phyloP scores from a whole-genome alignment of 2,113 vertebrate species.

The Riparia riparia region DNA sequence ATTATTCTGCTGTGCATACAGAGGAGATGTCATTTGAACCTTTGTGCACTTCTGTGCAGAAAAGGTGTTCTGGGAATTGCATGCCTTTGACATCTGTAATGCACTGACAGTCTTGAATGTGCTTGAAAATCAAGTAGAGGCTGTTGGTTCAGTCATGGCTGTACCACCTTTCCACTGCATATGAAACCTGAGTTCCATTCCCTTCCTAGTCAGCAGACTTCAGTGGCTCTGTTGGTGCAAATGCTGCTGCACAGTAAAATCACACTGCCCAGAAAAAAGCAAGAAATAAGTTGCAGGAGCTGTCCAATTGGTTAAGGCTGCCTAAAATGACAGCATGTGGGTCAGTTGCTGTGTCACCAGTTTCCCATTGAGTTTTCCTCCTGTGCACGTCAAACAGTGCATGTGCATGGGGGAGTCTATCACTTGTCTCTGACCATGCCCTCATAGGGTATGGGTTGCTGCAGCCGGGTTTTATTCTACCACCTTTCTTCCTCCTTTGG shows the following conservation, averaged over 20 bases:
- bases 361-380: background rate
- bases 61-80: background rate
- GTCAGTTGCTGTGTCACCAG: background rate
- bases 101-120: background rate
- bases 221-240: background rate
- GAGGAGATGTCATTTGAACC: background rate
- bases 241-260: background rate
- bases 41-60: background rate
- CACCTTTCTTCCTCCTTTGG: background rate
- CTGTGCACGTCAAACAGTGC: fast-evolving
- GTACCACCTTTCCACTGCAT: background rate
- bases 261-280: background rate
- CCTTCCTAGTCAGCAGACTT: background rate
- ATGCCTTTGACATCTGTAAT: background rate
- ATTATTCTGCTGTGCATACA: background rate
- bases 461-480: background rate
- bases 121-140: fast-evolving
- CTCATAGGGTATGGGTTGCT: background rate
- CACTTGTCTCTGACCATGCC: background rate
- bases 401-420: background rate
- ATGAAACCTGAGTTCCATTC: background rate
- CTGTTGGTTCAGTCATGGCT: background rate
- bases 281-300: background rate
- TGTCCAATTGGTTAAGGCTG: background rate
- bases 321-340: background rate